Evolutionary conservation across 2,888 invertebrate species (phyloP).

Genomic region (Ecliptopera silaceata): DNA sequence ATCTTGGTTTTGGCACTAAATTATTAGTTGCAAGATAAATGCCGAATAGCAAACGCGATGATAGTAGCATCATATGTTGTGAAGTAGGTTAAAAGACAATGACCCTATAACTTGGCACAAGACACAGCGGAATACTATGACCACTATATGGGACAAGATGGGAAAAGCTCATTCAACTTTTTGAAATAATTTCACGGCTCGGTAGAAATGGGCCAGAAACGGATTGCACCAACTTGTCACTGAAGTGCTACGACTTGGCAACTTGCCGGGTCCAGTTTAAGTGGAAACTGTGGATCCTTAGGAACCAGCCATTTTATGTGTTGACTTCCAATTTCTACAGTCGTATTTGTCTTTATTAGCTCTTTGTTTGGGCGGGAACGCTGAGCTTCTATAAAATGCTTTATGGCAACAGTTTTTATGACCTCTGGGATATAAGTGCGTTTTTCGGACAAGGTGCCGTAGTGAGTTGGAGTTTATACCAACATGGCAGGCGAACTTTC

Average conservation of each 20-base stretch:
- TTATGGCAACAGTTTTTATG: not conserved
- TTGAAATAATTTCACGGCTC: constrained; percentile 47
- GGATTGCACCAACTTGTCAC: constrained; percentile 55
- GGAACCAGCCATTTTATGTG: constrained; percentile 24
- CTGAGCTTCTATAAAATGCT: not conserved
- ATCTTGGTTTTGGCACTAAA: constrained; percentile 6
- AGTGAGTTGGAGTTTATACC: constrained; percentile 11
- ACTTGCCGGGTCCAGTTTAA: constrained; percentile 48
- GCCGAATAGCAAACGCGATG: not conserved
- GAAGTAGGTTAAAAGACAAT: not conserved
- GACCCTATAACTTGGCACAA: constrained; percentile 15
- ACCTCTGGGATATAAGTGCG: not conserved
- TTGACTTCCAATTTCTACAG: constrained; percentile 13
- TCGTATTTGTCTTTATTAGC: constrained; percentile 3
- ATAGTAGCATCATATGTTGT: not conserved
- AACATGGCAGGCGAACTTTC: constrained; percentile 14
- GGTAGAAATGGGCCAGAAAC: constrained; percentile 42
- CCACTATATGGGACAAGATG: not conserved
- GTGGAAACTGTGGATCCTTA: constrained; percentile 34
- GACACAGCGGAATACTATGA: not conserved
- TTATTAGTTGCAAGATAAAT: not conserved
- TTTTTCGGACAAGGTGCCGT: not conserved
- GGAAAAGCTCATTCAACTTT: constrained; percentile 34
- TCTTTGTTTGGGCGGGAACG: not conserved
- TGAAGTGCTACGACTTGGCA: constrained; percentile 60